Evolutionary conservation across 2,888 invertebrate species (phyloP).

Genomic region (Lasioglossum pauxillum): DNA sequence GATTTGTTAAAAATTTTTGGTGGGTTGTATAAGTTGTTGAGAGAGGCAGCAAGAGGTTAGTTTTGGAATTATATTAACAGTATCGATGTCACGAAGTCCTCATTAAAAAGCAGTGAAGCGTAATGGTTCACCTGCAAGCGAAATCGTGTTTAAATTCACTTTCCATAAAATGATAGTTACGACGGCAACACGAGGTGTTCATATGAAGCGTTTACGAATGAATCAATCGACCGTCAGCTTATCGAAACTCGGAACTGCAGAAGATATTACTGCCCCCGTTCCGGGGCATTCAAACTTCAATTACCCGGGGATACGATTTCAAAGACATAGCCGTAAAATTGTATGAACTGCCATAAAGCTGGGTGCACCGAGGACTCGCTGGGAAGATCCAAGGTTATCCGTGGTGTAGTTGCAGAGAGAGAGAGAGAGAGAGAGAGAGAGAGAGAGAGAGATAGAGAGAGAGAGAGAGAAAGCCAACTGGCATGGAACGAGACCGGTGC

Average conservation of each 20-base stretch:
- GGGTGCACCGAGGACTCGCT: neutral
- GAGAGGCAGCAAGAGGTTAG: neutral
- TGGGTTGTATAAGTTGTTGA: neutral
- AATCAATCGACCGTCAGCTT: neutral
- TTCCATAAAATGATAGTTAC: neutral
- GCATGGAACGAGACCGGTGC: constrained; percentile 32
- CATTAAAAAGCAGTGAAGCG: neutral
- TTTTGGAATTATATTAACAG: neutral
- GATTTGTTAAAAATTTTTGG: neutral
- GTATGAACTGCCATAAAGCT: constrained; percentile 11
- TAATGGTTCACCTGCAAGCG: neutral
- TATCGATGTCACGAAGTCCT: neutral
- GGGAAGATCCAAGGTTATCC: neutral
- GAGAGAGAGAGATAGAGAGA: neutral
- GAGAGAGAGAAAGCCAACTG: neutral
- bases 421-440: neutral
- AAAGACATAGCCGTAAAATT: constrained; percentile 5
- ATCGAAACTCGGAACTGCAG: neutral
- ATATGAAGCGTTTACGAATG: neutral
- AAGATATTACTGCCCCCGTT: neutral
- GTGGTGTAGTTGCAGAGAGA: neutral
- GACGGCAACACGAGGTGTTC: neutral
- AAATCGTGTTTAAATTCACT: neutral
- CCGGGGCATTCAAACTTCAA: constrained; percentile 4
- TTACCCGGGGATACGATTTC: constrained; percentile 6